A percentile compares a stretch with the other conserved stretches of the same genome.
Conservation (phyloP, 2,888 invertebrate species). For the Siphlonurus alternatus region DNA sequence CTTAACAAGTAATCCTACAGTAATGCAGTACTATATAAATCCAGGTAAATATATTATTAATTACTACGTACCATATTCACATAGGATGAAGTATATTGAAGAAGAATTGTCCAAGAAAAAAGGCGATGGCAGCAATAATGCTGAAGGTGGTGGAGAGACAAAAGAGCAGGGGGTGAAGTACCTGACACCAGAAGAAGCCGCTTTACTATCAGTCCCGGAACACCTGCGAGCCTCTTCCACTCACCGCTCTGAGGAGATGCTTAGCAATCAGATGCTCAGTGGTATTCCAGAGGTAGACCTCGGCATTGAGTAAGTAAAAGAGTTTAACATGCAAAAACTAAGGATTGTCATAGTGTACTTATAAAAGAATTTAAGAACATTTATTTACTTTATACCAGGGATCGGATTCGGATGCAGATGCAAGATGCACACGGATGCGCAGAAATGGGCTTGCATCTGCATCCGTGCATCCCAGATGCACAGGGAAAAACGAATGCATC, state of each 20-base stretch:
- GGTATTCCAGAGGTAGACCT: conserved; percentile 99
- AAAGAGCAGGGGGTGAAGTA: conserved; percentile 31
- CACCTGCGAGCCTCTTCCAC: conserved; percentile 72
- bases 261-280: conserved; percentile 98
- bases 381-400: too few relatives aligned
- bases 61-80: neutral
- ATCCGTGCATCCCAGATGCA: too few relatives aligned
- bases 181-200: conserved; percentile 78
- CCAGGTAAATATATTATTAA: neutral
- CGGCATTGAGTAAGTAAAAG: conserved; percentile 81
- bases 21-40: too few relatives aligned
- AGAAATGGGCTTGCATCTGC: too few relatives aligned
- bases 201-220: conserved; percentile 74
- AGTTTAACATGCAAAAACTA: too few relatives aligned
- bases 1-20: too few relatives aligned
- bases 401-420: too few relatives aligned
- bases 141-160: conserved; percentile 29
- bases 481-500: too few relatives aligned
- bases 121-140: conserved; percentile 33
- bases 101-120: conserved; percentile 76
- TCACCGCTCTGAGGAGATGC: conserved; percentile 91
- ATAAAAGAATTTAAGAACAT: conserved; percentile 7
- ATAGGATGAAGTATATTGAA: conserved; percentile 63
- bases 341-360: neutral
- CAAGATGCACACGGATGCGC: too few relatives aligned